Base-by-base conservation (phyloP, 2,113 vertebrate genomes). In the Lepisosteus oculatus region DNA sequence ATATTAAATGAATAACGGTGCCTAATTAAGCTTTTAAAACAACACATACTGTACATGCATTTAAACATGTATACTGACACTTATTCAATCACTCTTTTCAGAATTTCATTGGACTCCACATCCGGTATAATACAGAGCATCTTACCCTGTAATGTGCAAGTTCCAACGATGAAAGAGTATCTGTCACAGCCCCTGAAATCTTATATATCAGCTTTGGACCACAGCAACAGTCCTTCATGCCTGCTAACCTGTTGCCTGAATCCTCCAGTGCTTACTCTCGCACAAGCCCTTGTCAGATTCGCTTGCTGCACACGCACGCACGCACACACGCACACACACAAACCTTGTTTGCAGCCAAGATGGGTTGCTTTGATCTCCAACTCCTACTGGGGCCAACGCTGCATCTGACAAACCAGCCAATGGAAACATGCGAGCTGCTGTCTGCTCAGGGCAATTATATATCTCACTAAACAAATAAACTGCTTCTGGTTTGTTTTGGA, bases 91-190 rank as follows among this genome's bases (percentile, higher is more conserved):
- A 51, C 47, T 51, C 47, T 51, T 29, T 29, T 51, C 47, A 51
- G 47, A 51, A 51, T 29, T 29, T 29, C 29, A 29, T 29, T 29
- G 29, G 29, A 29, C 29, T 29, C 29, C 29, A 29, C 29, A 29
- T 29, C 29, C 29, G 29, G 29, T 51, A 5, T 15, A 13, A 13
- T n/a, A 59, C 57, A n/a, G n/a, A 8, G 5, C n/a, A 13, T 64
- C 64, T 77, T 73, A 74, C 17, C 14, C 42, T 55, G 3, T 67
- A 8, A 17, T 14, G 45, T 47, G n/a, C 29, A 69, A 59, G 74
- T 47, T 2, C 42, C 45, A 63, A 42, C 12, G 4, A 74, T 8
- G 11, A 57, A 11, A 63, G 62, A 51, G 44, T 64, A 59, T 55
- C 43, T 71, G 61, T 54, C 55, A 67, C 55, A 6, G 8, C 59